Base-by-base conservation (phyloP, 2,888 invertebrate species). In the Ptychoptera albimana region DNA sequence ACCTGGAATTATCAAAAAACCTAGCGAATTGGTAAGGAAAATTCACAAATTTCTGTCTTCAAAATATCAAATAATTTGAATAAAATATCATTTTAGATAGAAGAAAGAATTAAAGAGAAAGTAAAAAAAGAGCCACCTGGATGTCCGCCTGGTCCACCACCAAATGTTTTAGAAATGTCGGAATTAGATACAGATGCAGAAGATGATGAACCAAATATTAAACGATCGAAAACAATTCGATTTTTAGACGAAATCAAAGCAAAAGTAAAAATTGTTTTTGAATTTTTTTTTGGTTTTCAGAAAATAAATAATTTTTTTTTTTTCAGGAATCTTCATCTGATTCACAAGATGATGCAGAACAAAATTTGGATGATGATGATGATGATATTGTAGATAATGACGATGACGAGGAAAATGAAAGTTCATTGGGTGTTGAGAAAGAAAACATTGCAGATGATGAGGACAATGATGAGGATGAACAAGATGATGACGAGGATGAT, bases 111-210 rank as follows among this genome's bases (percentile, higher is more conserved):
- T 0, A 14, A 32, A 4, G 63, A 62, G 1, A 50, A 49, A 0
- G 62, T 60, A 37, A 60, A 60, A 35, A 71, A 73, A 55, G 82
- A 82, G 51, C 81, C 87, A 1, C 86, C 91, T 0, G 89, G 91
- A 2, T 87, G 88, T 8, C 92, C 92, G 0, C 83, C 86, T 0
- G 87, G 84, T 1, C 82, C 83, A 2, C 87, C 89, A 0, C 81
- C 83, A 0, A 77, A 83, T 58, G 68, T 84, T 31, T 69, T 70
- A 43, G 76, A 75, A 50, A 75, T 80, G 53, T 73, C 75, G 13
- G 72, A 79, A 43, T 72, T 75, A 10, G 72, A 72, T 50, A 60
- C 60, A 0, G 64, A 64, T 50, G 61, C 60, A 1, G 63, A 64
- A 44, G 58, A 61, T 23, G 58, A 70, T 8, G 57, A 64, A 6